Percentiles rank a stretch among this genome's conserved stretches.
phyloP scores from a whole-genome alignment of 1,140 invertebrate genomes.

The Nephila pilipes region DNA sequence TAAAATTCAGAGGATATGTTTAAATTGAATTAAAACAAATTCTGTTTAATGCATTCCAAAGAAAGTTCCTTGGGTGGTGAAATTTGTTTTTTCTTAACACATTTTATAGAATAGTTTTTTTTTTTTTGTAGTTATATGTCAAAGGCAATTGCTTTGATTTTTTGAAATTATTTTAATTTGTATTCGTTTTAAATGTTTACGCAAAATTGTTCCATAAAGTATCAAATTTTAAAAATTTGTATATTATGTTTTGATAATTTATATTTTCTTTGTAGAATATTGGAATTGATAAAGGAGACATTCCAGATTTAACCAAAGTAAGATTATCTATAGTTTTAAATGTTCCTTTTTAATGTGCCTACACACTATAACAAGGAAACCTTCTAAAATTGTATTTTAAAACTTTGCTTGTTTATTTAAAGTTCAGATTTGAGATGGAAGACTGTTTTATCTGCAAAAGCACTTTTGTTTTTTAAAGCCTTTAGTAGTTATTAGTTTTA shows the following conservation, averaged over 20 bases:
- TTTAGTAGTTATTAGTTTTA: neutral
- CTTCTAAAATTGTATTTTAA: neutral
- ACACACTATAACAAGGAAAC: neutral
- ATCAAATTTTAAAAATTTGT: neutral
- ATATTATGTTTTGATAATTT: neutral
- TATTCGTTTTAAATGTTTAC: neutral
- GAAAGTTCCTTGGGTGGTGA: no score
- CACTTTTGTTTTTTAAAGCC: neutral
- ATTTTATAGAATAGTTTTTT: no score
- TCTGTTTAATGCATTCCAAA: no score
- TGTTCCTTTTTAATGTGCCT: neutral
- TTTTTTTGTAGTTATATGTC: neutral
- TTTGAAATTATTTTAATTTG: no score
- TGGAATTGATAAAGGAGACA: conserved; percentile 99
- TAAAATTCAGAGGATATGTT: no score
- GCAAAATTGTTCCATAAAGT: neutral
- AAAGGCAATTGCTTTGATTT: no score
- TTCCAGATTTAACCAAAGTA: conserved; percentile 98
- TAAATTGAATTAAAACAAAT: no score
- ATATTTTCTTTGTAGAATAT: conserved; percentile 87
- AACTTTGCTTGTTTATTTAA: neutral
- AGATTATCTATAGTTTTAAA: conserved; percentile 72
- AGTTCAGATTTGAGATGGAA: neutral
- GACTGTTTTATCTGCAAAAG: neutral
- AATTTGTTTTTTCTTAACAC: no score